phyloP scores from a whole-genome alignment of 2,888 invertebrate species.

The Drosophila peninsularis region DNA sequence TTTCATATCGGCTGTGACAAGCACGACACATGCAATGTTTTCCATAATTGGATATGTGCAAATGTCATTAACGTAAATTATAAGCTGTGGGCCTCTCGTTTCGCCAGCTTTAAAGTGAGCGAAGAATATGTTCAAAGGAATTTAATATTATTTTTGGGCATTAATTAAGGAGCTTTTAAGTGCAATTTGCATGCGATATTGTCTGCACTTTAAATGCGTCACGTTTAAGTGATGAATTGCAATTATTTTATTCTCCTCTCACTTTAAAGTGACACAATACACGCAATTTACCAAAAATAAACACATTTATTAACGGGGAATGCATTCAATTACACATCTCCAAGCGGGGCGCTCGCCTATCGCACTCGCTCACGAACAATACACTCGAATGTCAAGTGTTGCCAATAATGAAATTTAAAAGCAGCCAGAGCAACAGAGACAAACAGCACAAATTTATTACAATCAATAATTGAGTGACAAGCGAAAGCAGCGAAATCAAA shows the following conservation, averaged over 20 bases:
- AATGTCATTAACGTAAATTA: background rate
- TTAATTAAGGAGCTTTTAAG: background rate
- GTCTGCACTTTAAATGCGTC: slow-evolving; percentile 4
- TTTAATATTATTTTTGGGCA: background rate
- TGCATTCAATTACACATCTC: slow-evolving; percentile 39
- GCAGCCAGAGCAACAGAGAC: background rate
- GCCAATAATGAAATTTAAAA: slow-evolving; percentile 26
- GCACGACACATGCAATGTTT: background rate
- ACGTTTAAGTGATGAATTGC: slow-evolving; percentile 6
- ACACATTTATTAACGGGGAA: slow-evolving; percentile 27
- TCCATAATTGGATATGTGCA: background rate
- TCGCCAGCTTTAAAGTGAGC: background rate
- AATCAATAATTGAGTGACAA: slow-evolving; percentile 50
- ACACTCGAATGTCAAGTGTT: slow-evolving; percentile 14
- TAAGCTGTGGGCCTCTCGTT: background rate
- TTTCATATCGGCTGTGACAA: background rate
- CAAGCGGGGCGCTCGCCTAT: too few relatives aligned
- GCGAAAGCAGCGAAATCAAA: slow-evolving; percentile 12
- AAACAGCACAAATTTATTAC: slow-evolving; percentile 39
- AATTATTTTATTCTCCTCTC: slow-evolving; percentile 1
- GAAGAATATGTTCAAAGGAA: background rate
- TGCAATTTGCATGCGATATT: background rate
- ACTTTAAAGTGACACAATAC: slow-evolving; percentile 28
- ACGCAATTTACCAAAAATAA: slow-evolving; percentile 35
- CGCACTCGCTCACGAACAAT: too few relatives aligned